Evolutionary conservation across 2,797 vertebrate genomes (phyloP), one percentile per base, ranked within the genome.

Genomic region (Eleutherodactylus coqui): DNA sequence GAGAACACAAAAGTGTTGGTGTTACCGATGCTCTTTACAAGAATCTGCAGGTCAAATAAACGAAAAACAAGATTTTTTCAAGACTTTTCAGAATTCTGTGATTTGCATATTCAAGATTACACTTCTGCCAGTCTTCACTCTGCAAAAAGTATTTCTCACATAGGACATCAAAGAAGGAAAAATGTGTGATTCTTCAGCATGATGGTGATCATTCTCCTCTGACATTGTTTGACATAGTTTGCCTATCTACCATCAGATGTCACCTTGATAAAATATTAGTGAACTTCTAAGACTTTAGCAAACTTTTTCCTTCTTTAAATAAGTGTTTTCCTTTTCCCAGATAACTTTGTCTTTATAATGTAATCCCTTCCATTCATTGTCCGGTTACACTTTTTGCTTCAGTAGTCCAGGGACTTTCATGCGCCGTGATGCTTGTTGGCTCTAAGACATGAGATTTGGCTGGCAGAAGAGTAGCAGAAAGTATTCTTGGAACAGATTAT

Each of bases 401-500:
- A 43, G 73, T 60, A 79, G n/a, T 41, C 11, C 41, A 27, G 41
- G n/a, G 36, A 38, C 72, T 49, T 79, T 86, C 41, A 81, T 32
- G 45, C 67, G 29, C 58, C 36, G 43, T 75, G 79, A 81, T 62
- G 41, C 78, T 51, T 36, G 45, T 73, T 85, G 76, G 67, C 43
- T 85, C 16, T 9, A 32, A 55, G 77, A 36, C 49, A 72, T 36
- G 69, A 58, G 77, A 85, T 60, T 49, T 75, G 67, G 78, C 58
- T 80, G 79, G 78, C 79, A 82, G 58, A 73, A 47, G 78, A 86
- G 85, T 60, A 75, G 53, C 53, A 75, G 55, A 84, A 81, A 62
- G 67, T 86, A 75, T 86, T 81, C 79, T 82, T 75, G 67, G 79
- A 86, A 82, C 70, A 76, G 70, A 86, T 86, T 82, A 82, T 76